Percentiles rank a stretch among this genome's conserved stretches.
These are phyloP conservation scores for Percina caprodes DNA, from an alignment of 2,113 vertebrate species.

Conservation along the genomic window DNA sequence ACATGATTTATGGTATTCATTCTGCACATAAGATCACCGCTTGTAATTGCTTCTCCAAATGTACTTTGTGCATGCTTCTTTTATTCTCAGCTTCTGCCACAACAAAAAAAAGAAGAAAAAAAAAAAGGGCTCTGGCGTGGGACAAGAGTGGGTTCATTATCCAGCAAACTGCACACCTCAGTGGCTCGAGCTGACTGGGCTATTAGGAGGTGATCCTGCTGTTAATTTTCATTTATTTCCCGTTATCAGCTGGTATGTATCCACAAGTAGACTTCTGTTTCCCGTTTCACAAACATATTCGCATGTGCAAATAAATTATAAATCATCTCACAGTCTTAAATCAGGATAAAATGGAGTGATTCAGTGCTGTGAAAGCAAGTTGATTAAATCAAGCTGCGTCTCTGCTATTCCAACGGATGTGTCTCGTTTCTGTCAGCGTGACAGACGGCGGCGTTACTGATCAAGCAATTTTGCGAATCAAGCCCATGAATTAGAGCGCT, in stretches of 20 bases:
- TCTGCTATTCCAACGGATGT: neutral
- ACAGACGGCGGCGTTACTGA: neutral
- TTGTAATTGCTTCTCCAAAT: slow-evolving; percentile 72
- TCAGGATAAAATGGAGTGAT: neutral
- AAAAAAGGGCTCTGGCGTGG: neutral
- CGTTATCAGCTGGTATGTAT: slow-evolving; percentile 28
- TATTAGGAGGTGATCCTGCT: slow-evolving; percentile 35
- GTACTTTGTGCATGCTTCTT: slow-evolving; percentile 51
- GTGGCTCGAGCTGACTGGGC: slow-evolving; percentile 37
- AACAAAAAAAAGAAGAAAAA: too few species aligned
- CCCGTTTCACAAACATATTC: neutral
- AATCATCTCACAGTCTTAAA: neutral
- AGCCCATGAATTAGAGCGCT: slow-evolving; percentile 7
- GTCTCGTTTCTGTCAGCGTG: slow-evolving; percentile 9
- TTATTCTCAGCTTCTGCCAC: neutral
- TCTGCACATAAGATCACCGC: slow-evolving; percentile 64
- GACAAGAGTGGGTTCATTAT: slow-evolving; percentile 54
- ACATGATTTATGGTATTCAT: slow-evolving; percentile 72
- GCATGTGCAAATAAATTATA: neutral
- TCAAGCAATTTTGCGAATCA: slow-evolving; percentile 18
- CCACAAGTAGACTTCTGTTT: neutral
- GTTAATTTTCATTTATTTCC: slow-evolving; percentile 37
- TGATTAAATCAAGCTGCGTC: slow-evolving; percentile 25
- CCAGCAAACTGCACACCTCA: slow-evolving; percentile 51
- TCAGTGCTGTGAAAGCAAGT: slow-evolving; percentile 1